phyloP scores from a whole-genome alignment of 2,113 vertebrate species.

The Colistium nudipinnis region DNA sequence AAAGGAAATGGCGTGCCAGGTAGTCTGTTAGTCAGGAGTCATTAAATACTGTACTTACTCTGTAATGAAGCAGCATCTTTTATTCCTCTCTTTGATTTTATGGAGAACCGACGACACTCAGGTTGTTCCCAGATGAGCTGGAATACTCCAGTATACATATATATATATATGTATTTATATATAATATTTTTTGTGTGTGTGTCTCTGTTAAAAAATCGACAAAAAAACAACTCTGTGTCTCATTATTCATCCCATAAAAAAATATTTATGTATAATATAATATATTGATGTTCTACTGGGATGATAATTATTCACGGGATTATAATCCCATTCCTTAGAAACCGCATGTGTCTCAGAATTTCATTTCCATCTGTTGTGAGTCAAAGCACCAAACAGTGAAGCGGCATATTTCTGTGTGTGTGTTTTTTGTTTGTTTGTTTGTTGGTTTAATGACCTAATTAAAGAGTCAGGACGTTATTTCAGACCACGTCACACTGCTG shows the following conservation, averaged over 20 bases:
- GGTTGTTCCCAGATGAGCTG: no score
- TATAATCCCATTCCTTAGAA: not conserved
- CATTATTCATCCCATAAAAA: no score
- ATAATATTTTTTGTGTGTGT: no score
- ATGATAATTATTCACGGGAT: no score
- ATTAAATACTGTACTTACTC: slow-evolving; percentile 21
- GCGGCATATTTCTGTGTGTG: slow-evolving; percentile 27
- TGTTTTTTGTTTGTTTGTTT: no score
- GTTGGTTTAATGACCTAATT: slow-evolving; percentile 35
- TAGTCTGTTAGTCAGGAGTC: not conserved
- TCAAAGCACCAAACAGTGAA: slow-evolving; percentile 9
- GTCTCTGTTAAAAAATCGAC: no score
- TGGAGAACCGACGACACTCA: not conserved
- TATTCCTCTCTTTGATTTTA: slow-evolving; percentile 20
- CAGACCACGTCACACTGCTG: not conserved
- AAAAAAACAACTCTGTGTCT: no score
- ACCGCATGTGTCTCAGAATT: not conserved
- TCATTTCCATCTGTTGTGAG: not conserved
- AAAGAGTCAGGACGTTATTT: slow-evolving; percentile 31
- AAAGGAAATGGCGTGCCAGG: not conserved
- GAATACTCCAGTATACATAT: no score
- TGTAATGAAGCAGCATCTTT: not conserved
- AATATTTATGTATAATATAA: no score
- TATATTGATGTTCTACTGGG: no score
- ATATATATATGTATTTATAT: no score